These are phyloP conservation scores for Diprion similis DNA, from an alignment of 1,140 invertebrate genomes.

Conservation along the genomic window DNA sequence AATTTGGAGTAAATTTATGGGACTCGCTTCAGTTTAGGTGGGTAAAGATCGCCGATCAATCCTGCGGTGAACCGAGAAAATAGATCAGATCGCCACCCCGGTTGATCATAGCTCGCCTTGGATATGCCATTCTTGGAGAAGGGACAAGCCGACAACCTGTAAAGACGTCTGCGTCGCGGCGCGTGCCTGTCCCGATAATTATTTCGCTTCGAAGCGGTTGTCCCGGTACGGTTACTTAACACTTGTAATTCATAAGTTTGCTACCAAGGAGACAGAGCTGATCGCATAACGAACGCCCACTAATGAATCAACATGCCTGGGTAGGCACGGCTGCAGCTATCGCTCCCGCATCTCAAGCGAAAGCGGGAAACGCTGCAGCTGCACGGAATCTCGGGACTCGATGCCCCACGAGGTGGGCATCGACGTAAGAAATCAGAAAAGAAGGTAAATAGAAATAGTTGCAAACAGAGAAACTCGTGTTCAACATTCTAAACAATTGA, in stretches of 20 bases:
- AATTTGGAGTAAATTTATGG: slow-evolving; percentile 16
- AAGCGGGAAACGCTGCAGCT: not conserved
- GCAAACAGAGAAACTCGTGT: not conserved
- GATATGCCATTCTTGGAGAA: not conserved
- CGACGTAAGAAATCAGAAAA: not conserved
- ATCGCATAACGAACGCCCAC: not conserved
- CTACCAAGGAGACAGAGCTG: not conserved
- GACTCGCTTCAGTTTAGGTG: not conserved
- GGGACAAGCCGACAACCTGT: not conserved
- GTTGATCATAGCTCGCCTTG: not conserved
- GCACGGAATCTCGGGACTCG: not conserved
- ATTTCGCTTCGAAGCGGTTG: slow-evolving; percentile 1
- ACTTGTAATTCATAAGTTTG: not conserved
- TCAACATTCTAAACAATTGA: not conserved
- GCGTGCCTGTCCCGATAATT: not conserved
- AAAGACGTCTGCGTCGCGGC: not conserved
- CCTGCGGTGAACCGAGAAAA: slow-evolving; percentile 9
- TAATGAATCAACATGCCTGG: not conserved
- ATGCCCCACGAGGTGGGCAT: not conserved
- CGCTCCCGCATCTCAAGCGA: slow-evolving; percentile 3
- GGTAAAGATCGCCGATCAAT: slow-evolving; percentile 11
- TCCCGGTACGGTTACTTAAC: not conserved
- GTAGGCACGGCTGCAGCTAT: not conserved
- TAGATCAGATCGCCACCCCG: not conserved
- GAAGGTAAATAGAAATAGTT: not conserved